A percentile compares a stretch with the other conserved stretches of the same genome.
Conservation (phyloP, 2,113 vertebrate species). For the Lamprotornis superbus region DNA sequence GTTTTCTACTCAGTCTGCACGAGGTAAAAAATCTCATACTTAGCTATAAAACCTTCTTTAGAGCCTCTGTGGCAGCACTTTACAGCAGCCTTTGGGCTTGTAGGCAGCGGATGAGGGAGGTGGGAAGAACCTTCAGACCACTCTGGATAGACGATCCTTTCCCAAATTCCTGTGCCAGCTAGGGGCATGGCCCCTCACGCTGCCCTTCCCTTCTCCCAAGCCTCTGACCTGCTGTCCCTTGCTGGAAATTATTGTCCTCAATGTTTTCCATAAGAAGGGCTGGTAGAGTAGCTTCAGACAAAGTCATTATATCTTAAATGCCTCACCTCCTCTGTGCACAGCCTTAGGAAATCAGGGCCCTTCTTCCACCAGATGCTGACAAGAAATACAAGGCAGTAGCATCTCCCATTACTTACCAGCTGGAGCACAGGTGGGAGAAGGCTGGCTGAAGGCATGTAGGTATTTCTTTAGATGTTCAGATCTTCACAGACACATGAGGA, state of each 20-base stretch:
- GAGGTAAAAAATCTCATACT: not conserved
- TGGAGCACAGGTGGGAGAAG: not conserved
- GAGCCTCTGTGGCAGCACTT: not conserved
- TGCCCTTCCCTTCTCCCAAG: not conserved
- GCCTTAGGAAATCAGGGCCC: not conserved
- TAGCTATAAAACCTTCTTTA: not conserved
- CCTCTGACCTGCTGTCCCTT: not conserved
- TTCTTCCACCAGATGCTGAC: not conserved
- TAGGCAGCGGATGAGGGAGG: not conserved
- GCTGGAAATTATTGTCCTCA: not conserved
- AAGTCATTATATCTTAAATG: not conserved
- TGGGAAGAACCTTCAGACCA: fast-evolving
- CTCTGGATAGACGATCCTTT: fast-evolving
- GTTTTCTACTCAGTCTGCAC: not conserved
- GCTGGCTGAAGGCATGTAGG: not conserved
- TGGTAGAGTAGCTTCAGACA: not conserved
- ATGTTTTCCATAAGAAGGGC: not conserved
- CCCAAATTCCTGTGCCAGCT: not conserved
- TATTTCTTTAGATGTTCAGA: not conserved
- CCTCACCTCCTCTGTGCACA: not conserved
- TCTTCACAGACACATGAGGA: not conserved
- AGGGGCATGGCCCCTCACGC: fast-evolving
- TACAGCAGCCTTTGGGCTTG: not conserved
- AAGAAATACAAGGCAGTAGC: not conserved
- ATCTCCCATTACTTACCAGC: not conserved